Evolutionary conservation across 2,888 invertebrate species (phyloP).

Genomic region (Campoplex capitator): DNA sequence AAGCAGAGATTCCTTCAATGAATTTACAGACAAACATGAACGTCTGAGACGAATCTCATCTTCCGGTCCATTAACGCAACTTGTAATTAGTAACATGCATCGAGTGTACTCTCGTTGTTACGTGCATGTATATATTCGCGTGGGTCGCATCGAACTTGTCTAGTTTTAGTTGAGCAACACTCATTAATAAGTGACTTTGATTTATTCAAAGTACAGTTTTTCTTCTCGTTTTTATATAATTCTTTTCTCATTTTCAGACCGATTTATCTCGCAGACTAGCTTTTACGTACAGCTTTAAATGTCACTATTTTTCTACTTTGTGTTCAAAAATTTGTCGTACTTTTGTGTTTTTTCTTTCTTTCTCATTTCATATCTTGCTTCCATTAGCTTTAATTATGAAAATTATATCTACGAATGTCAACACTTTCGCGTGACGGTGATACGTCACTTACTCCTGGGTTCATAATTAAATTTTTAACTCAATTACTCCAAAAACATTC

Average conservation of each 20-base stretch:
- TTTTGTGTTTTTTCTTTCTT: background rate
- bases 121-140: conserved; percentile 13
- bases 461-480: background rate
- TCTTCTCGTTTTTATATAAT: background rate
- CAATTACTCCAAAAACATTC: background rate
- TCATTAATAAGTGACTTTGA: conserved; percentile 49
- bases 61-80: conserved; percentile 55
- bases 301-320: background rate
- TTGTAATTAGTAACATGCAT: conserved; percentile 14
- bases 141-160: conserved; percentile 48
- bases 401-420: background rate
- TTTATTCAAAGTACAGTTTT: conserved; percentile 31
- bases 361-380: background rate
- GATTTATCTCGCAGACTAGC: background rate
- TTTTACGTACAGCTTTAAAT: background rate
- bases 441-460: background rate
- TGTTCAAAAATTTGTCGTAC: background rate
- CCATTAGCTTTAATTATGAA: background rate
- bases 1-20: conserved; percentile 31
- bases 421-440: conserved; percentile 4
- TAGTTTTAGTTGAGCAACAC: conserved; percentile 47
- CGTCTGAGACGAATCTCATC: conserved; percentile 56
- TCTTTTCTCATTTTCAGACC: background rate
- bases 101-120: conserved; percentile 5
- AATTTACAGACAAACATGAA: conserved; percentile 42